phyloP scores from a whole-genome alignment of 1,140 invertebrate species.

The Eufriesea mexicana region DNA sequence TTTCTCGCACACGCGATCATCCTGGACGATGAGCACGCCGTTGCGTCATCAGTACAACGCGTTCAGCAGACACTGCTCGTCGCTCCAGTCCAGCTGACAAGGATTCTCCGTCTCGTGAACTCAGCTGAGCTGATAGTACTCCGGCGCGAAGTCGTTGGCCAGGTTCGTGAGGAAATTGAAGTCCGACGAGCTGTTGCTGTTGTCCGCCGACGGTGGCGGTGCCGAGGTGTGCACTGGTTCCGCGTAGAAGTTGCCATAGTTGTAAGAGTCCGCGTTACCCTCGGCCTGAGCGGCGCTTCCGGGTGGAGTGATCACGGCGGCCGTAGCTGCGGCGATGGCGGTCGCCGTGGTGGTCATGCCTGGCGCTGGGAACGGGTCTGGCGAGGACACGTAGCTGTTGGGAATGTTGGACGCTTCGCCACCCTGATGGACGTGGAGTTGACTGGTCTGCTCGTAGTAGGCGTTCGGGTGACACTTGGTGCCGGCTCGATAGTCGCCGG shows the following conservation, averaged over 20 bases:
- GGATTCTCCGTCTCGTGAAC: conserved; percentile 75
- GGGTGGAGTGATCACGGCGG: conserved; percentile 84
- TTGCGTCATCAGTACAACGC: conserved; percentile 74
- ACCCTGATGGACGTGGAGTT: conserved; percentile 80
- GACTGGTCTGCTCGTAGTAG: conserved; percentile 80
- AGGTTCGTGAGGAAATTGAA: conserved; percentile 95
- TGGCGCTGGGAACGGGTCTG: conserved; percentile 80
- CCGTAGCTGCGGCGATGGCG: conserved; percentile 83
- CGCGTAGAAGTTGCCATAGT: conserved; percentile 87
- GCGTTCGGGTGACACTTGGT: conserved; percentile 74
- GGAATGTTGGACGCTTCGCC: conserved; percentile 82
- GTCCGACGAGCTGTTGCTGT: conserved; percentile 94
- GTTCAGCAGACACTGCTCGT: conserved; percentile 79
- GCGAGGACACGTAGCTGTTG: conserved; percentile 80
- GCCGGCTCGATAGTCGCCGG: conserved; percentile 69
- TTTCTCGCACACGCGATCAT: not conserved
- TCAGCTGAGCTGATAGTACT: conserved; percentile 92
- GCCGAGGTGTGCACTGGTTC: conserved; percentile 82
- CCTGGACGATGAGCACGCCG: too few species aligned
- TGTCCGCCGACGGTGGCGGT: conserved; percentile 85
- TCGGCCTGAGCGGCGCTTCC: conserved; percentile 83
- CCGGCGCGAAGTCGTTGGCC: conserved; percentile 94
- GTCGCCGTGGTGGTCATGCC: conserved; percentile 83
- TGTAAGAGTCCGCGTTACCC: conserved; percentile 84
- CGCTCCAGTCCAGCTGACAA: conserved; percentile 77